A percentile compares a stretch with the other conserved stretches of the same genome.
Evolutionary conservation across 92 coral and sea anemone species (phyloP).

Genomic region (Porites rus): DNA sequence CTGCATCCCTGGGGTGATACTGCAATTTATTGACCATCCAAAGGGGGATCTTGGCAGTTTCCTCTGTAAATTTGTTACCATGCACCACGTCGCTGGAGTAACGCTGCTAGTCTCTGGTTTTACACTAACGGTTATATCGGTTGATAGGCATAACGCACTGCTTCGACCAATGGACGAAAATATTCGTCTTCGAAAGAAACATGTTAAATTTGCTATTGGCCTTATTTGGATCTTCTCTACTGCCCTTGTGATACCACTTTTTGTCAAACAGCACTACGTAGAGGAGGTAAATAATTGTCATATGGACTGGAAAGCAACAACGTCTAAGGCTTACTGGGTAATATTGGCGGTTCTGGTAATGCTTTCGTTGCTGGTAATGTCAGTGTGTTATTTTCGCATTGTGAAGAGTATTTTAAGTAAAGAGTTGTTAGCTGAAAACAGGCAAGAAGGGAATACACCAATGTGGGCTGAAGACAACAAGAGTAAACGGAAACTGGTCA

Average conservation of each 20-base stretch:
- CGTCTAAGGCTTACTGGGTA: slow-evolving; percentile 62
- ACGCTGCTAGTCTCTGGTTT: slow-evolving; percentile 69
- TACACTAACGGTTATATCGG: slow-evolving; percentile 68
- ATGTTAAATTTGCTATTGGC: slow-evolving; percentile 47
- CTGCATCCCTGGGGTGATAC: slow-evolving; percentile 64
- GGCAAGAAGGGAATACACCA: not conserved
- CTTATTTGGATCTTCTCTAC: slow-evolving; percentile 65
- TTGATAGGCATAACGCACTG: slow-evolving; percentile 73
- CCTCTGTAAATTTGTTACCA: slow-evolving; percentile 78
- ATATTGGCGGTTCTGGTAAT: slow-evolving; percentile 46
- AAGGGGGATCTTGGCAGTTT: slow-evolving; percentile 60
- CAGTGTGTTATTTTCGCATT: slow-evolving; percentile 71
- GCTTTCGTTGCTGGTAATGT: slow-evolving; percentile 43
- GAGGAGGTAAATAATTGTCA: slow-evolving; percentile 21
- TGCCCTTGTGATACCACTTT: slow-evolving; percentile 62
- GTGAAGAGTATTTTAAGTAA: slow-evolving; percentile 68
- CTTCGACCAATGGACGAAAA: slow-evolving; percentile 50
- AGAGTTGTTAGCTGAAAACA: not conserved
- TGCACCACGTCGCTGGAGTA: slow-evolving; percentile 57
- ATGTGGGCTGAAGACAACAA: slow-evolving; percentile 26
- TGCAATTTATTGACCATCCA: slow-evolving; percentile 48
- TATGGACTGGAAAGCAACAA: slow-evolving; percentile 39
- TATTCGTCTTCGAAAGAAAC: slow-evolving; percentile 42
- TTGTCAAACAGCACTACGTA: slow-evolving; percentile 53
- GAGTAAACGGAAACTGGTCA: slow-evolving; percentile 69